phyloP scores from a whole-genome alignment of 2,888 invertebrate genomes.

The Sycophila texana region DNA sequence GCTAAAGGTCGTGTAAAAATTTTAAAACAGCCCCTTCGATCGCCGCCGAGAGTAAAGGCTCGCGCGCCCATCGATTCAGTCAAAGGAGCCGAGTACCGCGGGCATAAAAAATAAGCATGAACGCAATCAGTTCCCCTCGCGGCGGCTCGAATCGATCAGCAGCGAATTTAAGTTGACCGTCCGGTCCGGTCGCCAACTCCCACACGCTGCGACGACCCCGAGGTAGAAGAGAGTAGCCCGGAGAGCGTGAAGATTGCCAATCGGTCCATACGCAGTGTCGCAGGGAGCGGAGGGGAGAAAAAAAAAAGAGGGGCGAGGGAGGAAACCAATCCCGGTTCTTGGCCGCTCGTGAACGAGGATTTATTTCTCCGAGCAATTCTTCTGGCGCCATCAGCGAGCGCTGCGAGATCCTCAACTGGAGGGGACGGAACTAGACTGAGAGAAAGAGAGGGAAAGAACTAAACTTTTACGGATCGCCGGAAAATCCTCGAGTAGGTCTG shows the following conservation, averaged over 20 bases:
- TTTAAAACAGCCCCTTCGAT: constrained; percentile 20
- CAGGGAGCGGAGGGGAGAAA: not conserved
- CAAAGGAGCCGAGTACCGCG: not conserved
- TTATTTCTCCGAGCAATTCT: constrained; percentile 55
- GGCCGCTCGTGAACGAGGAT: constrained; percentile 56
- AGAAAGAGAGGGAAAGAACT: constrained; percentile 22
- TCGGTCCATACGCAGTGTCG: constrained; percentile 24
- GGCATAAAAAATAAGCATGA: constrained; percentile 39
- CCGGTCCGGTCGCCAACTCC: not conserved
- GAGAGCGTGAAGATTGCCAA: constrained; percentile 41
- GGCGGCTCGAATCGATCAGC: constrained; percentile 32
- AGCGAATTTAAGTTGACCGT: constrained; percentile 20
- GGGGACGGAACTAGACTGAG: not conserved
- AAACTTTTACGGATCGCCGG: constrained; percentile 43
- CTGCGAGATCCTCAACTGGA: constrained; percentile 33
- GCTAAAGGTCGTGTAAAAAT: constrained; percentile 33
- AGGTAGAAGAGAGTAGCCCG: not conserved
- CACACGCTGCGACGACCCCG: not conserved
- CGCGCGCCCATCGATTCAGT: constrained; percentile 33
- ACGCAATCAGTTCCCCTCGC: constrained; percentile 36
- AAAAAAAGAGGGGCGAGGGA: constrained; percentile 4
- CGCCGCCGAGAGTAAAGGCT: constrained; percentile 2
- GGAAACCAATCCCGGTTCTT: constrained; percentile 52
- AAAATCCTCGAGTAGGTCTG: constrained; percentile 45
- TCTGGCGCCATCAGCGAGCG: constrained; percentile 26